These are phyloP conservation scores for Lytechinus variegatus DNA, from an alignment of 35 echinoderm and acorn worm species.

Conservation along the genomic window DNA sequence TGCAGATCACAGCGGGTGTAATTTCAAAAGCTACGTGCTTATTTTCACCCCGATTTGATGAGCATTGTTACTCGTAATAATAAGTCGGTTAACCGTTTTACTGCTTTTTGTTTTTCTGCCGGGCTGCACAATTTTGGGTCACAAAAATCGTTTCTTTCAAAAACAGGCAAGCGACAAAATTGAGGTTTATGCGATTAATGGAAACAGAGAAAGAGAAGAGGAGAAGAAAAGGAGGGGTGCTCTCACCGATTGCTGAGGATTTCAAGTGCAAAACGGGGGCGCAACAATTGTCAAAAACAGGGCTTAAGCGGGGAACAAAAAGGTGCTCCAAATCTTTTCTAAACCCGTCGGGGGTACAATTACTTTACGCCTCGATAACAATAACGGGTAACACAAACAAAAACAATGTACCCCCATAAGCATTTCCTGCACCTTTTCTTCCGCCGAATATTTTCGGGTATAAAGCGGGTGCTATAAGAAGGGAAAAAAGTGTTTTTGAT, in stretches of 20 bases:
- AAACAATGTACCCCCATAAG: constrained; percentile 39
- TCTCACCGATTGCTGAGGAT: neutral
- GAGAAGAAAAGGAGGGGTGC: neutral
- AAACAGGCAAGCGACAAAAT: constrained; percentile 11
- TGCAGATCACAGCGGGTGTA: neutral
- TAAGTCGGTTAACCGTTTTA: neutral
- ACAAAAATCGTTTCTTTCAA: constrained; percentile 14
- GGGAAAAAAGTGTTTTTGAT: neutral
- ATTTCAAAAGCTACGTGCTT: neutral
- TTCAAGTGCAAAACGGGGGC: neutral
- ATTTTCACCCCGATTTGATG: neutral
- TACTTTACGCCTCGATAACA: constrained; percentile 47
- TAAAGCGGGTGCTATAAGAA: constrained; percentile 13
- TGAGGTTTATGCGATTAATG: neutral
- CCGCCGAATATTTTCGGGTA: neutral
- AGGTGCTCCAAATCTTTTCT: neutral
- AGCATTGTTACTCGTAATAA: neutral
- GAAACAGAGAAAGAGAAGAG: constrained; percentile 24
- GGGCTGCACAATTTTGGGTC: neutral
- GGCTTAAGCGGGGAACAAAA: constrained; percentile 10
- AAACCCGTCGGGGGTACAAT: constrained; percentile 36
- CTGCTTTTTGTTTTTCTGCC: neutral
- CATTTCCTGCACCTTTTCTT: constrained; percentile 48
- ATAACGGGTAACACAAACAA: constrained; percentile 47
- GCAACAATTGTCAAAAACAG: neutral